Conservation (phyloP, 92 coral and sea anemone genomes). For the Umimayanthus chanpuru region DNA sequence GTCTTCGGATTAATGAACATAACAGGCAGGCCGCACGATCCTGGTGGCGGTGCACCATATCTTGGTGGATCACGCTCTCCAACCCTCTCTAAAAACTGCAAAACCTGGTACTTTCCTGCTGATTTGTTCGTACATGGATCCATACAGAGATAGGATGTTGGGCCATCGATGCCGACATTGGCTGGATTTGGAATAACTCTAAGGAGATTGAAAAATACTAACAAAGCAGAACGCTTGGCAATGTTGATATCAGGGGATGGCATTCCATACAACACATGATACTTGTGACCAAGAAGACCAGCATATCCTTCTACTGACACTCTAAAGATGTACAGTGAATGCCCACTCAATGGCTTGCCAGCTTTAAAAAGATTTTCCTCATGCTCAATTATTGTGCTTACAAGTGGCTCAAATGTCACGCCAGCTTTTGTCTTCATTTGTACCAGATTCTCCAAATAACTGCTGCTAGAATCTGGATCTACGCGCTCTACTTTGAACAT, state of each 20-base stretch:
- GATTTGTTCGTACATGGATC: neutral
- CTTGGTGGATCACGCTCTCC: neutral
- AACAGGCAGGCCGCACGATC: neutral
- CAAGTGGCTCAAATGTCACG: neutral
- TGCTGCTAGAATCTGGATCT: neutral
- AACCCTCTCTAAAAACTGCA: neutral
- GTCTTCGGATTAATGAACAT: neutral
- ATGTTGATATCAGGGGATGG: constrained; percentile 1
- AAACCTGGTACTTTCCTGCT: neutral
- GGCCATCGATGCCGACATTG: neutral
- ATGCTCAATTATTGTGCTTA: neutral
- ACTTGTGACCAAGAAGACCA: neutral
- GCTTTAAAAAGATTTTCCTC: neutral
- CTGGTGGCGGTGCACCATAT: neutral
- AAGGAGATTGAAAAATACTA: neutral
- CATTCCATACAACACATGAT: neutral
- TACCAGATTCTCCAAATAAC: neutral
- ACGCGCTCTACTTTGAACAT: constrained; percentile 11
- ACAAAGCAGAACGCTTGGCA: neutral
- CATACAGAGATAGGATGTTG: neutral
- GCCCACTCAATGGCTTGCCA: neutral
- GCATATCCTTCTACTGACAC: constrained; percentile 6
- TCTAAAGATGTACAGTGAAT: neutral
- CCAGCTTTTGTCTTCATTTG: neutral
- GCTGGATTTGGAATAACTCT: neutral